Conservation (phyloP, 2,888 invertebrate genomes). For the Tiphia femorata region DNA sequence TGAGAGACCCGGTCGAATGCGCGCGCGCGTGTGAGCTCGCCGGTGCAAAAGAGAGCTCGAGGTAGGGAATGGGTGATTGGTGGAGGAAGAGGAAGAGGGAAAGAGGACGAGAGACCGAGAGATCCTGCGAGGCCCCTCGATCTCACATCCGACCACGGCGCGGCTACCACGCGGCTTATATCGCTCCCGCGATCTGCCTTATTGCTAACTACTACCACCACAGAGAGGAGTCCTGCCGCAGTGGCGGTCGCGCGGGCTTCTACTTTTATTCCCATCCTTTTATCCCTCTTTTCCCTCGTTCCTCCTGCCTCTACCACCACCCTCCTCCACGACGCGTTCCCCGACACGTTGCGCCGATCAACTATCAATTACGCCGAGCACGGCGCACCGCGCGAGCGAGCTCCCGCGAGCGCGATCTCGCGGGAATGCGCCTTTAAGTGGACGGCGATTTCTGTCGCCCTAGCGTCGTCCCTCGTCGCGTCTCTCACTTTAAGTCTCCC, state of each 20-base stretch:
- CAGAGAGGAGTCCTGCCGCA: constrained; percentile 13
- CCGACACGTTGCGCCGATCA: constrained; percentile 51
- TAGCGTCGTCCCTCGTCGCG: too few species aligned
- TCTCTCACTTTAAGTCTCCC: too few species aligned
- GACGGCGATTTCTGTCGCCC: constrained; percentile 28
- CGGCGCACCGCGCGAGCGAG: constrained; percentile 38
- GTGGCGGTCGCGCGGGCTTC: neutral
- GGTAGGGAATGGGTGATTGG: neutral
- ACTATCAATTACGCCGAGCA: constrained; percentile 51
- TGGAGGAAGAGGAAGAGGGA: constrained; percentile 8
- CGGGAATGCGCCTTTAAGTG: constrained; percentile 41
- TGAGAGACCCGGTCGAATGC: too few species aligned
- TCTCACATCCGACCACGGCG: constrained; percentile 1
- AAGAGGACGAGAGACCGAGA: neutral
- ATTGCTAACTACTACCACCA: constrained; percentile 43
- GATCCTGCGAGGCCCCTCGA: constrained; percentile 3
- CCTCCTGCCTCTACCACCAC: neutral
- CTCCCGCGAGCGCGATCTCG: constrained; percentile 37
- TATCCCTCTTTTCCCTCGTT: neutral
- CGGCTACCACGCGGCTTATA: constrained; percentile 29
- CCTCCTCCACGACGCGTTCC: constrained; percentile 15
- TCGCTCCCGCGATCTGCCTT: constrained; percentile 47
- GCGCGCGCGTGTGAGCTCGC: too few species aligned
- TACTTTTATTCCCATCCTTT: neutral
- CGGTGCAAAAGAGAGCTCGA: too few species aligned